phyloP scores from a whole-genome alignment of 92 coral and sea anemone species.

The Heteractis magnifica region DNA sequence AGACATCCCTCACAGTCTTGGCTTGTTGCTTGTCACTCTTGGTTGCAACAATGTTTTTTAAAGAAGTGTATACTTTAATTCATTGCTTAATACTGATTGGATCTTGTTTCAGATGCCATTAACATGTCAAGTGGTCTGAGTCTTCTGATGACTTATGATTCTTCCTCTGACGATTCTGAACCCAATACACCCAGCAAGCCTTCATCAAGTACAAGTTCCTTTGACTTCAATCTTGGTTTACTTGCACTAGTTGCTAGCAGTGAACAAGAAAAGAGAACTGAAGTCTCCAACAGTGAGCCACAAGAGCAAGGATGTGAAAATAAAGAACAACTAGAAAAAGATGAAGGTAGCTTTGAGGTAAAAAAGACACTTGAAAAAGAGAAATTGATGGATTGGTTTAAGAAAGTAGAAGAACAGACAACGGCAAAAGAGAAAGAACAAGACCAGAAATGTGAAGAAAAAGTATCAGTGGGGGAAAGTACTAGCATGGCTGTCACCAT shows the following conservation, averaged over 20 bases:
- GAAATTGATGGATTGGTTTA: slow-evolving; percentile 12
- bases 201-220: slow-evolving; percentile 6
- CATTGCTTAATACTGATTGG: background rate
- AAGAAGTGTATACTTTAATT: background rate
- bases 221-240: slow-evolving; percentile 44
- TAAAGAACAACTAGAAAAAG: background rate
- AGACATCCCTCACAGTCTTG: too few relatives aligned
- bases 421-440: background rate
- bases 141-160: slow-evolving; percentile 76
- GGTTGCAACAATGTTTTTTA: too few relatives aligned
- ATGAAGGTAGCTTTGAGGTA: background rate
- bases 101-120: background rate
- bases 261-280: slow-evolving; percentile 18
- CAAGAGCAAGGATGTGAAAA: background rate
- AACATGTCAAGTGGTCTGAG: slow-evolving; percentile 67
- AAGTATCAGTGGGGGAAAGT: slow-evolving; percentile 57
- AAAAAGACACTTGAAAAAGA: background rate
- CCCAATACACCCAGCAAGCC: slow-evolving; percentile 31
- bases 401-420: slow-evolving; percentile 6
- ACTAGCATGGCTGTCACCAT: slow-evolving; percentile 53
- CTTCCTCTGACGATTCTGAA: slow-evolving; percentile 74
- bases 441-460: slow-evolving; percentile 14
- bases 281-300: background rate
- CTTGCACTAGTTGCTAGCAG: slow-evolving; percentile 39
- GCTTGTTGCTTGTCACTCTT: too few relatives aligned